Conservation (phyloP, 2,113 vertebrate genomes). For the Mus pahari region DNA sequence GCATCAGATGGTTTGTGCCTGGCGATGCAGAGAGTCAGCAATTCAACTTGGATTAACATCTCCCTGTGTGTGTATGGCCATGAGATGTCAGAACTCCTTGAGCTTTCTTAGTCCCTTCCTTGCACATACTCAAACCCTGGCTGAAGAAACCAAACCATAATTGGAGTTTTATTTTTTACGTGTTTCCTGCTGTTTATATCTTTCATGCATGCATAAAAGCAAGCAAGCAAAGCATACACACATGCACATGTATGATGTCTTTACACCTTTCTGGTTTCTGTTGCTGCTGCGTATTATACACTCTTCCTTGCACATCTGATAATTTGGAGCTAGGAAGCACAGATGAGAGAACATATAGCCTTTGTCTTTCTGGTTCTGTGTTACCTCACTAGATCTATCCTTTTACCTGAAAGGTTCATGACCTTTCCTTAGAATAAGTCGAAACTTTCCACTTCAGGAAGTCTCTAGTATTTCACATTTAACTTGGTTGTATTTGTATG, state of each 20-base stretch:
- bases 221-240: background rate
- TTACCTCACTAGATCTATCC: background rate
- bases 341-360: background rate
- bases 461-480: background rate
- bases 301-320: background rate
- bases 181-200: background rate
- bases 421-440: background rate
- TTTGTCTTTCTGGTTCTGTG: background rate
- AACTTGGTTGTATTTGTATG: background rate
- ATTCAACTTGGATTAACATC: slow-evolving; percentile 53
- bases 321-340: background rate
- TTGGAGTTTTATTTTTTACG: background rate
- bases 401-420: background rate
- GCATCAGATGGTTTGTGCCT: background rate
- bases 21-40: slow-evolving; percentile 49
- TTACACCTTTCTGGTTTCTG: background rate
- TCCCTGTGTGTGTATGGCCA: background rate
- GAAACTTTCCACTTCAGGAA: background rate
- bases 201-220: background rate
- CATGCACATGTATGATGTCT: background rate
- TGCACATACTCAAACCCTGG: background rate
- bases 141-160: background rate
- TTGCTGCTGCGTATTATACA: background rate
- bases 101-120: background rate
- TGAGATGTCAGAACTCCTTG: background rate